Base-by-base conservation (phyloP, 2,888 invertebrate species). In the Charanyca ferruginea region DNA sequence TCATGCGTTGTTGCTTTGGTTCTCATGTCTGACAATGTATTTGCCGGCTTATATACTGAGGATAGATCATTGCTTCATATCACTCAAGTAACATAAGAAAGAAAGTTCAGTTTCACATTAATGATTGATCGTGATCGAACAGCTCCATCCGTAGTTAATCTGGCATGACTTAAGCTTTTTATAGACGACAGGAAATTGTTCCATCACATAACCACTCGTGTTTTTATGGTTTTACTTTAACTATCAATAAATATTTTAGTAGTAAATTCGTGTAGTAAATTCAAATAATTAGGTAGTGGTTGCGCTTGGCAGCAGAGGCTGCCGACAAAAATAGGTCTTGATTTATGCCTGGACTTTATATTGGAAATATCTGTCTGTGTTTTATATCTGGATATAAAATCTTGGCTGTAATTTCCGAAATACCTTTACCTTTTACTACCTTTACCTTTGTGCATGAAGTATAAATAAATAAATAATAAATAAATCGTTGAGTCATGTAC, bases 111-210 rank as follows among this genome's bases (percentile, higher is more conserved):
- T 75, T 77, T 77, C 61, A 59, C 49, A 74, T 67, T n/a, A 41
- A 62, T 67, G 68, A 74, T 73, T 59, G 61, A 62, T 73, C 67
- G 53, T 61, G 57, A 48, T 20, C 53, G 49, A 51, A 32, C 53
- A 66, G 57, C 57, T 54, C n/a, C 42, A 61, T 62, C 45, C 75
- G 49, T 54, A 51, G 28, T 61, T 78, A 74, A 74, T 78, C 78
- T 78, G 73, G n/a, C 60, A 77, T 66, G 74, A 66, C 49, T 74
- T 55, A 52, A 79, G 41, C 38, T 62, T 79, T 77, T 76, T 70
- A 76, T 38, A 9, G 59, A n/a, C 45, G 22, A 63, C 65, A 67
- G 80, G 80, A 79, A 79, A 79, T 66, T 63, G 80, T 70, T 70
- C 22, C 25, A 52, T 13, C 41, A 47, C 55, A 42, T 59, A 69